A percentile compares a stretch with the other conserved stretches of the same genome.
These are phyloP conservation scores for Orius insidiosus DNA, from an alignment of 1,140 invertebrate genomes.

Conservation along the genomic window DNA sequence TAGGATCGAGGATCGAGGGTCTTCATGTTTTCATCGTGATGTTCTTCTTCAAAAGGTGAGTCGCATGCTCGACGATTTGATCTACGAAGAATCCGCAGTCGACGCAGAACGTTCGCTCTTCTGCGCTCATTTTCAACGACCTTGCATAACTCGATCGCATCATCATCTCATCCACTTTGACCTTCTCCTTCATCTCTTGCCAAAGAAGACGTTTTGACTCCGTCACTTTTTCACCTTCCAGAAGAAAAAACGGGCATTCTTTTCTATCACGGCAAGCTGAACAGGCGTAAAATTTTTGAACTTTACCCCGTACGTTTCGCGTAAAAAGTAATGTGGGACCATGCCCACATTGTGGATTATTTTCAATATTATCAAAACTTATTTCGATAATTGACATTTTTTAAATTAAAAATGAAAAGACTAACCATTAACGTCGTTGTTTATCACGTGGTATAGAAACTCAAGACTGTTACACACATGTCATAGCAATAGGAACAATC, in stretches of 20 bases:
- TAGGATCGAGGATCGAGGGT: slow-evolving; percentile 37
- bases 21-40: slow-evolving; percentile 31
- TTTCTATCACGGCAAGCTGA: slow-evolving; percentile 60
- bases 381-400: slow-evolving; percentile 13
- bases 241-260: slow-evolving; percentile 46
- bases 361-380: slow-evolving; percentile 2
- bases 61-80: slow-evolving; percentile 27
- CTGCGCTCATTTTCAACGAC: slow-evolving; percentile 2
- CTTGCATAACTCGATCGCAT: neutral
- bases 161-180: slow-evolving; percentile 24
- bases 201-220: slow-evolving; percentile 31
- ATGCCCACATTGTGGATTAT: slow-evolving; percentile 11
- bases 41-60: slow-evolving; percentile 28
- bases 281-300: slow-evolving; percentile 49
- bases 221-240: slow-evolving; percentile 32
- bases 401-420: neutral
- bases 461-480: no score
- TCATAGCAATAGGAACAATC: no score
- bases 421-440: no score
- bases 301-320: slow-evolving; percentile 1
- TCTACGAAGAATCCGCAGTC: slow-evolving; percentile 40
- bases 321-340: slow-evolving; percentile 12
- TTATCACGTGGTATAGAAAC: no score
- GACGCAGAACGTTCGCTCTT: slow-evolving; percentile 34
- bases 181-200: slow-evolving; percentile 30